Base-by-base conservation (phyloP, 2,888 invertebrate genomes). In the Drosophila kuntzei region DNA sequence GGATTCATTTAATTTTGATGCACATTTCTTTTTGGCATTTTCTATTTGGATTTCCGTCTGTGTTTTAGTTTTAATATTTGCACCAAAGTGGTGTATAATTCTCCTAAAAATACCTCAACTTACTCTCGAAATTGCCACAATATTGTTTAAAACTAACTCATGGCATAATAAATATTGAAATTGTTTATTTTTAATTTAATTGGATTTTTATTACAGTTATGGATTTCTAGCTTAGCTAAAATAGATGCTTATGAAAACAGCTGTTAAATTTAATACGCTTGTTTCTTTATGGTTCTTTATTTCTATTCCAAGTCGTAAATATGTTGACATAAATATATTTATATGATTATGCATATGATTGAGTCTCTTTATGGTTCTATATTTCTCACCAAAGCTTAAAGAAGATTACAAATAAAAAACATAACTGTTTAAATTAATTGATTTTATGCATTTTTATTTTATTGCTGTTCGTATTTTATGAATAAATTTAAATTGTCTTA, bases 1-100 rank as follows among this genome's bases (percentile, higher is more conserved):
- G 49, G 37, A 46, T 43, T 41, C 53, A 57, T 63, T 32, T 46
- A 64, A 63, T 57, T 70, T 75, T 61, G 57, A 58, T 65, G 64
- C 60, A 43, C 50, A 62, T 59, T 53, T 79, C 59, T 32, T 58
- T 54, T 43, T 8, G 9, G 9, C 50, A 37, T 34, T 29, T 39
- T 18, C 4, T 29, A 50, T 66, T 59, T 46, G 49, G 32, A 29
- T 50, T 34, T 62, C 29, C 12, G 27, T 37, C 14, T 11, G 25
- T 12, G 9, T 34, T 64, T 81, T 43, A 41, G 57, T 66, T 81
- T 73, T 58, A 39, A 58, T 46, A 32, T 27, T 27, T 2, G 27
- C 27, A 36, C 27, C 60, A 25, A 58, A 49, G 16, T 36, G 32
- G 7, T 2, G 8, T 7, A 27, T 27, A 27, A 27, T 7, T 2